A percentile compares a stretch with the other conserved stretches of the same genome.
Evolutionary conservation across 2,797 vertebrate species (phyloP).

Genomic region (Merluccius polli): DNA sequence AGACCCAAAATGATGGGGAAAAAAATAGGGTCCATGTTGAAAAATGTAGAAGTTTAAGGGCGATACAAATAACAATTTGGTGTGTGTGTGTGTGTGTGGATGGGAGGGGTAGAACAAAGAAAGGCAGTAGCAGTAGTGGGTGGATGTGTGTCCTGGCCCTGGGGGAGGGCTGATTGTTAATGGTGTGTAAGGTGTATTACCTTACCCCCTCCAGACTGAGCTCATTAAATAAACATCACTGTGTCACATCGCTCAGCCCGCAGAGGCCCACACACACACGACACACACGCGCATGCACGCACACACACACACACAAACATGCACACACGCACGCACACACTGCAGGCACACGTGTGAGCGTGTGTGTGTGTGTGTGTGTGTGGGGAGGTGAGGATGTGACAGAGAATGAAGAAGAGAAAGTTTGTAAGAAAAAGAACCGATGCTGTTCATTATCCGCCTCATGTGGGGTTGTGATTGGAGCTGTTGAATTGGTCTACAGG

Average conservation of each 20-base stretch:
- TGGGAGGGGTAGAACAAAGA: slow-evolving; percentile 54
- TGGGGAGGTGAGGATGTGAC: too few species aligned
- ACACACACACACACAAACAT: too few species aligned
- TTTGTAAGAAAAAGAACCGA: too few species aligned
- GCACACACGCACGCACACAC: too few species aligned
- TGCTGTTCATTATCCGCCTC: too few species aligned
- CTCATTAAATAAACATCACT: slow-evolving; percentile 78
- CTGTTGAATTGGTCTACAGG: too few species aligned
- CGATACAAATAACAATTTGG: not conserved
- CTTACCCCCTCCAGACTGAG: slow-evolving; percentile 73
- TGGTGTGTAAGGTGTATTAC: slow-evolving; percentile 73
- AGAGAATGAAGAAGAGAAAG: too few species aligned
- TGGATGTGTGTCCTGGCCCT: slow-evolving; percentile 62
- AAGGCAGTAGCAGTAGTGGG: slow-evolving; percentile 50
- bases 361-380: too few species aligned
- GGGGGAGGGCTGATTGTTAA: slow-evolving; percentile 71
- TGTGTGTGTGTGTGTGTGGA: not conserved
- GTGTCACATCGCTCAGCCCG: slow-evolving; percentile 67
- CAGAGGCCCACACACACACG: slow-evolving; percentile 28
- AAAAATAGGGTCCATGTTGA: not conserved
- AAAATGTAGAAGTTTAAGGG: not conserved
- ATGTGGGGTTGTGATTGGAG: too few species aligned
- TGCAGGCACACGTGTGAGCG: too few species aligned
- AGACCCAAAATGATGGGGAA: too few species aligned
- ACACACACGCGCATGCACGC: not conserved